phyloP scores from a whole-genome alignment of 2,113 vertebrate species.

The Calyptomena viridis region DNA sequence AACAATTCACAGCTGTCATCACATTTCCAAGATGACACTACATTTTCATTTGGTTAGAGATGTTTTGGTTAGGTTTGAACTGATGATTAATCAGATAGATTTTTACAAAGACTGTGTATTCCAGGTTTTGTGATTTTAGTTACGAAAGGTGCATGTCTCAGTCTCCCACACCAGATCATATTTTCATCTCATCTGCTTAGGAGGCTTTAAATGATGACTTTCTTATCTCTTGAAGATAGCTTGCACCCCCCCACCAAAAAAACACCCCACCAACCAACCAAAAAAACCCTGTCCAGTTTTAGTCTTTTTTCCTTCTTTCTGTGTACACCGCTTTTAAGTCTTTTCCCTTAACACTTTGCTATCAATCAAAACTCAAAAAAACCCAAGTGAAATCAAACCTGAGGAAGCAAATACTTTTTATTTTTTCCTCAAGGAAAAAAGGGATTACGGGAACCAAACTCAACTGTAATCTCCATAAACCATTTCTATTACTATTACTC shows the following conservation, averaged over 20 bases:
- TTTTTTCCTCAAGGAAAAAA: constrained; percentile 13
- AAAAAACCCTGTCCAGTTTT: neutral
- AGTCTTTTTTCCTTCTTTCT: neutral
- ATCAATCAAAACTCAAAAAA: constrained; percentile 2
- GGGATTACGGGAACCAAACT: constrained; percentile 25
- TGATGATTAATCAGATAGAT: neutral
- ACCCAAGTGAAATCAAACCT: neutral
- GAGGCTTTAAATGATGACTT: neutral
- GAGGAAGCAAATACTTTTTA: constrained; percentile 1
- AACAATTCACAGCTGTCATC: neutral
- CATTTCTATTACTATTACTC: constrained; percentile 4
- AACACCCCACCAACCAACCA: too few relatives aligned
- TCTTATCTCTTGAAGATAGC: neutral
- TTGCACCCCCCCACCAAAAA: neutral
- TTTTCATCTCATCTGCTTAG: neutral
- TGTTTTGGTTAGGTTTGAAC: neutral
- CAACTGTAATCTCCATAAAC: constrained; percentile 16
- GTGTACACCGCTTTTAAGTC: neutral
- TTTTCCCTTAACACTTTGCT: neutral
- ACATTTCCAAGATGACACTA: neutral
- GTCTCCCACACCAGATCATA: neutral
- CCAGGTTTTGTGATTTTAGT: neutral
- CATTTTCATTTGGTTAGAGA: neutral
- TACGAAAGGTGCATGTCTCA: neutral
- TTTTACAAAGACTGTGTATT: neutral